phyloP scores from a whole-genome alignment of 2,888 invertebrate species.

The Sepioteuthis lessoniana region DNA sequence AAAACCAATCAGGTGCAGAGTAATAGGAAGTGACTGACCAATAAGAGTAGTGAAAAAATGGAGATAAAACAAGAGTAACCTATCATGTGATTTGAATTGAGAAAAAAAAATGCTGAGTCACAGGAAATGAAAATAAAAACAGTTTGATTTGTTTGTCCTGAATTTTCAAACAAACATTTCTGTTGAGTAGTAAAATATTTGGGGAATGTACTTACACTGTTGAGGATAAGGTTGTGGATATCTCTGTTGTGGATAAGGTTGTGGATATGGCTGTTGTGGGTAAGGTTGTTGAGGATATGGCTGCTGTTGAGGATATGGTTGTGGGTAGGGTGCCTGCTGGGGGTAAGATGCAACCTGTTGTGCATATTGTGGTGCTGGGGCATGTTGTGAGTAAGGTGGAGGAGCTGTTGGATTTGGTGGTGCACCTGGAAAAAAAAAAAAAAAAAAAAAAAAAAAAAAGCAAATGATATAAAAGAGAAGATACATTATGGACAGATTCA shows the following conservation, averaged over 20 bases:
- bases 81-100: too few species aligned
- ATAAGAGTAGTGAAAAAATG: not conserved
- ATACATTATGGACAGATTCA: not conserved
- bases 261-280: constrained; percentile 54
- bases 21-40: not conserved
- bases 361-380: constrained; percentile 48
- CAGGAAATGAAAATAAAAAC: not conserved
- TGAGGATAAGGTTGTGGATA: constrained; percentile 52
- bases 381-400: not conserved
- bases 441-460: not conserved
- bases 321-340: constrained; percentile 52
- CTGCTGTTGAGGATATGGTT: constrained; percentile 54
- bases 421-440: not conserved
- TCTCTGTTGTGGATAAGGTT: constrained; percentile 54
- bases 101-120: too few species aligned
- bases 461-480: not conserved
- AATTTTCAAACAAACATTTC: not conserved
- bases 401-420: not conserved
- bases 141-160: not conserved
- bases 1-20: not conserved
- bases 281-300: constrained; percentile 56
- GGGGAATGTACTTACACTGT: constrained; percentile 46
- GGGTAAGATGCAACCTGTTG: constrained; percentile 53
- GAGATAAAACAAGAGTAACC: too few species aligned
- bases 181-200: not conserved